Evolutionary conservation across 2,888 invertebrate genomes (phyloP), one percentile per base, ranked within the genome.

Genomic region (Sphinx pinastri): DNA sequence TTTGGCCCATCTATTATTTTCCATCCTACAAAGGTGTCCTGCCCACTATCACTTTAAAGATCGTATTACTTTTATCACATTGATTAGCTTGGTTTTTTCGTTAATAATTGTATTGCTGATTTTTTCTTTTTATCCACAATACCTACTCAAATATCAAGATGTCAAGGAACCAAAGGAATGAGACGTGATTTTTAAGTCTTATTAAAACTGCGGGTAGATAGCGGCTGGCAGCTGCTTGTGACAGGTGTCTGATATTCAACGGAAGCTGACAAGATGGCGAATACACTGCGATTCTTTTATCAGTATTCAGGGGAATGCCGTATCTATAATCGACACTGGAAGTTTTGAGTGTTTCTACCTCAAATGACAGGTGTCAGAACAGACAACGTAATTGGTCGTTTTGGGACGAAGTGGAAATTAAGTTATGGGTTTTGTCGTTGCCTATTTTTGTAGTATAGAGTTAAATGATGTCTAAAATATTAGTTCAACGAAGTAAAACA

Each of bases 161-260:
- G 55, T 19, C 55, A 19, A 19, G 55, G 11, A 19, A 55, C 55
- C 19, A 19, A 54, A 10, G 19, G 19, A 11, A 49, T 63, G 11
- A 19, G 49, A 19, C 47, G 49, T 63, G 19, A 63, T 63, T 74
- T 72, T 74, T 74, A 71, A 76, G 71, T 67, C 71, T 73, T 75
- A 52, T 67, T 52, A 67, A 51, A 67, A 58, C 72, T 70, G 68
- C 71, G 11, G 63, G 55, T 13, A 63, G 63, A 63, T 63, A 63
- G 49, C 47, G 63, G 2, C 47, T 57, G 57, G 19, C 57, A 25
- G 57, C 8, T 55, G 55, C 19, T 4, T 19, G 0, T 63, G 63
- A 63, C 63, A 63, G 63, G 47, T 63, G 49, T 63, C 63, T 47
- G 63, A 19, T 55, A 55, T 55, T 55, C 19, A 19, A 55, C 19